Base-by-base conservation (phyloP, 2,888 invertebrate species). In the Axea sp. region DNA sequence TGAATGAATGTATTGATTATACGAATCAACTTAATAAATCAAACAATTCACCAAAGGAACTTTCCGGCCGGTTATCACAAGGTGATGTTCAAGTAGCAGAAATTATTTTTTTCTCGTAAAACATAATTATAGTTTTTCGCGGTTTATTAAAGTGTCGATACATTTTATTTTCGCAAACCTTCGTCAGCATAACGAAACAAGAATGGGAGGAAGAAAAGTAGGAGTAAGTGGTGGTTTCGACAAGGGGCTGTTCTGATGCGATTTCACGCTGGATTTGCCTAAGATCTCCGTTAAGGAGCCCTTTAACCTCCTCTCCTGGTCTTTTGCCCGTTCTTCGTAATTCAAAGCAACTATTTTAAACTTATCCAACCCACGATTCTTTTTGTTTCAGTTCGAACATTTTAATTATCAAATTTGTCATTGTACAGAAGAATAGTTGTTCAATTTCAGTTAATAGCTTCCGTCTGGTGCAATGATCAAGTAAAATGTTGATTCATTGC, bases 261-360 rank as follows among this genome's bases (percentile, higher is more conserved):
- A 91, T 91, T 91, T 91, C 90, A 91, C 89, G 91, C 89, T 89
- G 90, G 91, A 91, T 91, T 91, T 90, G 89, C 90, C 90, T 90
- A 90, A 90, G 91, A 90, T 90, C 90, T 90, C 81, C 83, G 88
- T 88, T 88, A 87, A 87, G 87, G 85, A 87, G 87, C 82, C 84
- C 85, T 84, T 83, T 82, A 83, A 82, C 85, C 81, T 80, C 77
- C 47, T 53, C 57, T 28, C 22, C 33, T 15, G 76, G 69, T 73
- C 59, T 77, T 39, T 68, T 33, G 43, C 45, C 37, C 45, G 55
- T 26, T 47, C 39, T 45, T 45, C 19, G 30, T 39, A 14, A 30
- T 37, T 6, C 14, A 45, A 45, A 14, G 37, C 57, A 47, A 57
- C 65, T 57, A 49, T 57, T 57, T 47, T 24, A 6, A 55, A 60